Percentiles rank a stretch among this genome's conserved stretches.
Conservation (phyloP, 1,140 invertebrate genomes). For the Drosophila neocordata region DNA sequence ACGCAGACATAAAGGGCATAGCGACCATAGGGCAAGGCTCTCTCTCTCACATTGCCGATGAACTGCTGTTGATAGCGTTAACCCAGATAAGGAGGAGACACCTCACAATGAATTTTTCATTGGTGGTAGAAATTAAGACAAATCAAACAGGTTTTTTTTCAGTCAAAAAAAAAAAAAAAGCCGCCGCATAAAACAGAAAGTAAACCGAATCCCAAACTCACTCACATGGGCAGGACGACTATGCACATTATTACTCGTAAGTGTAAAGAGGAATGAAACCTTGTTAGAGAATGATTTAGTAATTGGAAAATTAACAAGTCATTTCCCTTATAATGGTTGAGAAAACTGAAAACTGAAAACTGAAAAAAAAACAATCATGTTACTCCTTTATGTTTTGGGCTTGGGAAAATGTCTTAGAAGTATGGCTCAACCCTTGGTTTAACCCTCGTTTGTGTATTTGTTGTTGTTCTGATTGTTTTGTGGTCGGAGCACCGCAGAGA, state of each 20-base stretch:
- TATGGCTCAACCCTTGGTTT: conserved; percentile 8
- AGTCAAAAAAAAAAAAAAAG: conserved; percentile 37
- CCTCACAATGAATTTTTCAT: conserved; percentile 30
- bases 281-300: conserved; percentile 61
- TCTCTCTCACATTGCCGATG: conserved; percentile 42
- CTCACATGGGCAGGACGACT: not conserved
- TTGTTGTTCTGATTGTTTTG: not conserved
- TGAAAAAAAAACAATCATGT: not conserved
- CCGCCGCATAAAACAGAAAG: conserved; percentile 26
- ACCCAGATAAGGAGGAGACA: conserved; percentile 15
- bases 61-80: conserved; percentile 51
- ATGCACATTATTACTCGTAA: too few species aligned
- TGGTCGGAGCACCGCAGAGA: conserved; percentile 39
- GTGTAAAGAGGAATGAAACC: conserved; percentile 33
- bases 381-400: not conserved
- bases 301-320: conserved; percentile 75
- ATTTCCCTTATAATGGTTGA: conserved; percentile 37
- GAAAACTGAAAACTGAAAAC: not conserved
- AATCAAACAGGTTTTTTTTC: conserved; percentile 75
- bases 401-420: conserved; percentile 44
- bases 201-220: conserved; percentile 1
- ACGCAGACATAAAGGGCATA: conserved; percentile 8
- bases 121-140: conserved; percentile 75
- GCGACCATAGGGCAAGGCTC: conserved; percentile 26
- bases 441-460: not conserved